Base-by-base conservation (phyloP, 2,888 invertebrate species). In the Eilema griseolum region DNA sequence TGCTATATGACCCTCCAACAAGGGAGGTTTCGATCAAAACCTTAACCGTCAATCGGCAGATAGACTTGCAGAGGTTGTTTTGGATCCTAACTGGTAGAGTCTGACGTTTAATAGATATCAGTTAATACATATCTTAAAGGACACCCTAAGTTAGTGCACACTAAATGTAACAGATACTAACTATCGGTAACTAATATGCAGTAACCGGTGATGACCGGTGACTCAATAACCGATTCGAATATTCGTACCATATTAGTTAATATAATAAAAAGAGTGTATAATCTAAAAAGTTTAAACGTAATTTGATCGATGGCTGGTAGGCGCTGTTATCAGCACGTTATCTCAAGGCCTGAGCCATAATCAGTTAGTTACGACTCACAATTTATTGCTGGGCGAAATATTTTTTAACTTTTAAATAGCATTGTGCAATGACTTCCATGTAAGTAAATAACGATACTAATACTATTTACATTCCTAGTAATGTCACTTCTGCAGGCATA, bases 291-390 rank as follows among this genome's bases (percentile, higher is more conserved):
- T 33, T 52, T 52, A 67, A 57, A 26, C 37, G 33, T 28, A 33
- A 57, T n/a, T 69, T 80, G 79, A 80, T 79, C 70, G 79, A 79
- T 75, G 72, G 56, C 57, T 70, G 33, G 59, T 70, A 11, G 7
- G 24, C 8, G 64, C 28, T 14, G 62, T 62, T 79, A 80, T 78
- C 76, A 75, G 23, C 56, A 33, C 20, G 52, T 69, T 70, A 70
- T 70, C 69, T 61, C 81, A 79, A 79, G 79, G 79, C 28, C 61
- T 64, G 23, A 10, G 24, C 0, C 24, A 46, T 78, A 75, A 79
- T 79, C 79, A 80, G 81, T 65, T 33, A 59, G 56, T 67, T 69
- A 69, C 72, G 67, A 66, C 57, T 56, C 4, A 37, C 74, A 70
- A 41, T 77, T 72, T 74, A 69, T 74, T 66, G 61, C 59, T 66